Evolutionary conservation across 2,888 invertebrate genomes (phyloP).

Genomic region (Lobophora halterata): DNA sequence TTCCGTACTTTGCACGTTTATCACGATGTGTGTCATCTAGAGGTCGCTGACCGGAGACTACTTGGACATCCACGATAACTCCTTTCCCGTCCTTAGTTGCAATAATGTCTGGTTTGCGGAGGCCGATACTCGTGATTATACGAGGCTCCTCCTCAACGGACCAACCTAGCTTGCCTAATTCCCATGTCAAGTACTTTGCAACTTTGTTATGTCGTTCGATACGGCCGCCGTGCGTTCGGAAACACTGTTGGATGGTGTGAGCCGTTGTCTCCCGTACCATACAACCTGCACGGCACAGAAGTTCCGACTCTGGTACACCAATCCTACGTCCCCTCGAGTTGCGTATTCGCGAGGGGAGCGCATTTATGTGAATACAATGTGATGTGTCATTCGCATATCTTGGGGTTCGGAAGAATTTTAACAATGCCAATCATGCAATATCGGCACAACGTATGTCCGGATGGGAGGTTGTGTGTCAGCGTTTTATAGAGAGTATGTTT

Average conservation of each 20-base stretch:
- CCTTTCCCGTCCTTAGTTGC: conserved; percentile 30
- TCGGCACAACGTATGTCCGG: no score
- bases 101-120: conserved; percentile 44
- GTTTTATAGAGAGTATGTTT: no score
- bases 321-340: conserved; percentile 15
- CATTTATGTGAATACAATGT: conserved; percentile 14
- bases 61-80: conserved; percentile 44
- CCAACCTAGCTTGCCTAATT: conserved; percentile 36
- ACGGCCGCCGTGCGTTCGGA: conserved; percentile 46
- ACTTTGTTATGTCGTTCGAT: conserved; percentile 35
- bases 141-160: conserved; percentile 33
- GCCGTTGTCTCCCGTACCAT: conserved; percentile 34
- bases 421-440: no score
- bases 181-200: conserved; percentile 25
- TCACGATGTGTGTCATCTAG: conserved; percentile 32
- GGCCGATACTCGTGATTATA: conserved; percentile 32
- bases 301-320: conserved; percentile 8
- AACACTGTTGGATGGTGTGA: conserved; percentile 39
- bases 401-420: no score
- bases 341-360: conserved; percentile 19
- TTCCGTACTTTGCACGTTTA: conserved; percentile 34
- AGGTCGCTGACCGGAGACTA: conserved; percentile 38
- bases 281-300: conserved; percentile 46
- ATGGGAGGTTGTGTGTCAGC: no score
- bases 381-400: no score